phyloP scores from a whole-genome alignment of 2,888 invertebrate genomes.

The Ptychoptera contaminata region DNA sequence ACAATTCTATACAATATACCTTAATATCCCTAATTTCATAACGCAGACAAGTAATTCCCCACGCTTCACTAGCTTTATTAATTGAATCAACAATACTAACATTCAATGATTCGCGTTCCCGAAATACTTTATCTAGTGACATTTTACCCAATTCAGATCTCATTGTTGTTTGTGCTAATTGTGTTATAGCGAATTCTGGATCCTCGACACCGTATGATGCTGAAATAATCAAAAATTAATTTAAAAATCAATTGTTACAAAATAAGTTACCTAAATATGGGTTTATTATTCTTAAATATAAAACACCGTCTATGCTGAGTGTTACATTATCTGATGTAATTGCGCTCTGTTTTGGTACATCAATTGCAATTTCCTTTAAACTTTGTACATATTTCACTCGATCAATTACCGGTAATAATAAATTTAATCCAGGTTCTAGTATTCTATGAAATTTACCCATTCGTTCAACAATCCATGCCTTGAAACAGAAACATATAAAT shows the following conservation, averaged over 20 bases:
- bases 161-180: conserved; percentile 99
- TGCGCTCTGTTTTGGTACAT: conserved; percentile 96
- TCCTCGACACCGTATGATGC: conserved; percentile 97
- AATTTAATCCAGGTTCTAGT: conserved; percentile 86
- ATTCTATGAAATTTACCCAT: conserved; percentile 96
- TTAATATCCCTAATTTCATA: conserved; percentile 71
- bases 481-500: conserved; percentile 18
- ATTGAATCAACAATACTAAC: conserved; percentile 88
- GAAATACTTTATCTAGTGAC: conserved; percentile 87
- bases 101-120: conserved; percentile 91
- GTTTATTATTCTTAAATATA: conserved; percentile 86
- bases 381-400: conserved; percentile 94
- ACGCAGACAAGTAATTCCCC: conserved; percentile 93
- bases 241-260: background rate
- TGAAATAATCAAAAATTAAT: conserved; percentile 18
- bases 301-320: conserved; percentile 88
- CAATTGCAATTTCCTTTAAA: conserved; percentile 97
- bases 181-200: conserved; percentile 97
- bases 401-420: conserved; percentile 83
- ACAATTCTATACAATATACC: conserved; percentile 13
- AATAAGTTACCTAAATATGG: conserved; percentile 57
- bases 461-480: conserved; percentile 94
- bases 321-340: conserved; percentile 97
- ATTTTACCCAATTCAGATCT: conserved; percentile 97
- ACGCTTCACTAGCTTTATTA: conserved; percentile 94